Evolutionary conservation across 2,888 invertebrate species (phyloP).

Genomic region (Diloba caeruleocephala): DNA sequence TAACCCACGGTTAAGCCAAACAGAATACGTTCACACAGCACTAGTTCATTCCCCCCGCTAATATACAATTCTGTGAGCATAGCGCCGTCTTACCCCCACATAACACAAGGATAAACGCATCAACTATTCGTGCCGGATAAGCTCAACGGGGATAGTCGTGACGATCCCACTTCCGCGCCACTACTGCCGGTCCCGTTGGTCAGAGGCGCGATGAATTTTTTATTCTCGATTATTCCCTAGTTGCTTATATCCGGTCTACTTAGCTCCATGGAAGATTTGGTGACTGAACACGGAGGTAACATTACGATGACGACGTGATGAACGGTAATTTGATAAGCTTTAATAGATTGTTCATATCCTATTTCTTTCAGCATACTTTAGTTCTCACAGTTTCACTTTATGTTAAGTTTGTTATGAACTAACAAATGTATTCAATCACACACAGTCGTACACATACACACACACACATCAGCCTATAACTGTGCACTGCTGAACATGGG

Average conservation of each 20-base stretch:
- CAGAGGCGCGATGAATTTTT: conserved; percentile 76
- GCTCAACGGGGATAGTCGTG: conserved; percentile 44
- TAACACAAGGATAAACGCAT: conserved; percentile 53
- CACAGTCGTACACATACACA: too few species aligned
- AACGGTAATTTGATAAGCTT: conserved; percentile 52
- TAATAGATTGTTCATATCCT: too few species aligned
- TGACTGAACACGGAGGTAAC: conserved; percentile 53
- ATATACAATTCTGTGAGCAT: conserved; percentile 50
- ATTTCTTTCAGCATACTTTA: too few species aligned
- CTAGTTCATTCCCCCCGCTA: conserved; percentile 18
- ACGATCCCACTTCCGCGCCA: conserved; percentile 55
- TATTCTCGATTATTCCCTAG: conserved; percentile 79
- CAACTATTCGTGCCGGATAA: conserved; percentile 64
- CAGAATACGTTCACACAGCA: not conserved
- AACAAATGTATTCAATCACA: too few species aligned
- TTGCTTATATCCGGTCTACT: conserved; percentile 76
- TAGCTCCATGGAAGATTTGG: conserved; percentile 59
- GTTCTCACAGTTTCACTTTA: too few species aligned
- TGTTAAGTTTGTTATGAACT: too few species aligned
- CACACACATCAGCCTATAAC: too few species aligned
- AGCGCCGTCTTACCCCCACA: conserved; percentile 36
- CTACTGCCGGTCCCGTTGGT: conserved; percentile 51
- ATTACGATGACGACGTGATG: conserved; percentile 47
- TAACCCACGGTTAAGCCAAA: not conserved
- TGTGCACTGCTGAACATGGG: too few species aligned